These are phyloP conservation scores for Gnathonemus longibarbis DNA, from an alignment of 2,113 vertebrate genomes.

Conservation along the genomic window DNA sequence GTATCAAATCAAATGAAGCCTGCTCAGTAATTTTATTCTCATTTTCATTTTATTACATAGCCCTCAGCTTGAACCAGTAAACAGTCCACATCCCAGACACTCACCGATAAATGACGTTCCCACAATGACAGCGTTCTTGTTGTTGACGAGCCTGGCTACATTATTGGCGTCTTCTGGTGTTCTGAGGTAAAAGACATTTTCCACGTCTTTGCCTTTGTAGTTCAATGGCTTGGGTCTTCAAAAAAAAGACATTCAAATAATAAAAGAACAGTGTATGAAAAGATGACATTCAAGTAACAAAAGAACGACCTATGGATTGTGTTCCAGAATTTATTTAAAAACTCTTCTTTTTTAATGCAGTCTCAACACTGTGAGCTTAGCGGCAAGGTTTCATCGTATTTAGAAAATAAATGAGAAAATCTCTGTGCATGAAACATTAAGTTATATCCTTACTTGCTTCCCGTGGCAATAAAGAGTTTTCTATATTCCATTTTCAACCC, in stretches of 20 bases:
- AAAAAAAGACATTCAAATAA: slow-evolving; percentile 10
- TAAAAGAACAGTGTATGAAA: not conserved
- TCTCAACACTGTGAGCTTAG: not conserved
- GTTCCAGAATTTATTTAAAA: not conserved
- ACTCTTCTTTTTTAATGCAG: not conserved
- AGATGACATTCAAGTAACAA: not conserved
- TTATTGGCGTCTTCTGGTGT: slow-evolving; percentile 88
- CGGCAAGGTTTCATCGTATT: not conserved
- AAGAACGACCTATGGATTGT: not conserved
- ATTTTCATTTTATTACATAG: not conserved
- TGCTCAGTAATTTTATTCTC: not conserved
- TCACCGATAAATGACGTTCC: slow-evolving; percentile 92
- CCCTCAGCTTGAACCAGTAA: not conserved
- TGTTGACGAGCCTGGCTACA: slow-evolving; percentile 77
- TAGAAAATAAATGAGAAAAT: not conserved
- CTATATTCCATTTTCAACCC: slow-evolving; percentile 92
- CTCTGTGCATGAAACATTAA: not conserved
- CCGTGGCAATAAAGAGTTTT: slow-evolving; percentile 88
- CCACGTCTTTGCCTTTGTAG: slow-evolving; percentile 88
- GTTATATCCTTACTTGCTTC: slow-evolving; percentile 71
- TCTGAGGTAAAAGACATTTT: slow-evolving; percentile 82
- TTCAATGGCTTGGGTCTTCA: slow-evolving; percentile 81
- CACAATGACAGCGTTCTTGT: slow-evolving; percentile 86
- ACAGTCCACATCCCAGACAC: slow-evolving; percentile 17
- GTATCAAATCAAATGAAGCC: not conserved